Percentiles rank a stretch among this genome's conserved stretches.
Evolutionary conservation across 64 coral and sea anemone genomes (phyloP).

Genomic region (Actinia equina): DNA sequence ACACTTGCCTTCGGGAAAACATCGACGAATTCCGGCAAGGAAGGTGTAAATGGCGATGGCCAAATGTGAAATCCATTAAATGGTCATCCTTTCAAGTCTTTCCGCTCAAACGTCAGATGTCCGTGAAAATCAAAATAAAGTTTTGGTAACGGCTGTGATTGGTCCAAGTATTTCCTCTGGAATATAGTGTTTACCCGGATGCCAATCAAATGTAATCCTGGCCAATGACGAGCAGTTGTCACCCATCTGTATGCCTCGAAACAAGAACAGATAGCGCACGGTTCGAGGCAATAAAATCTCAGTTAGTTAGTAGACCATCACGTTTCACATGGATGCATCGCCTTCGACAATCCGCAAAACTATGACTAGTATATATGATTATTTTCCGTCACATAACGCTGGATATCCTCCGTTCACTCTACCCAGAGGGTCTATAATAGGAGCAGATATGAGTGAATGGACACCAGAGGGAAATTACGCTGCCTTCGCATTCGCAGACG

Average conservation of each 20-base stretch:
- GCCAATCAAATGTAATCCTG: slow-evolving; percentile 20
- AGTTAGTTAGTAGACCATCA: neutral
- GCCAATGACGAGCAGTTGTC: slow-evolving; percentile 19
- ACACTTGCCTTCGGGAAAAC: neutral
- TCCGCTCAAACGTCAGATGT: slow-evolving; percentile 18
- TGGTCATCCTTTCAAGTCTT: slow-evolving; percentile 7
- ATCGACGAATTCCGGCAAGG: neutral
- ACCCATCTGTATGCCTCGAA: neutral
- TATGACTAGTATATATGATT: slow-evolving; percentile 15
- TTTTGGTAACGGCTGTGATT: neutral
- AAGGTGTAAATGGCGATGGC: neutral
- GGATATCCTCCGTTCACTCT: neutral
- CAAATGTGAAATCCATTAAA: slow-evolving; percentile 35
- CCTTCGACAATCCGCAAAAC: neutral
- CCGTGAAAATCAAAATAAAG: slow-evolving; percentile 1
- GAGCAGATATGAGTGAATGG: neutral
- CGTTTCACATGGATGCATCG: neutral
- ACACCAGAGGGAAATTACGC: neutral
- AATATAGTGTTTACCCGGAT: neutral
- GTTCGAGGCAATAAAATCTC: neutral
- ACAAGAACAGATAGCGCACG: neutral
- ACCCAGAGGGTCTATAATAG: slow-evolving; percentile 1
- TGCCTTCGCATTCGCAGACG: neutral
- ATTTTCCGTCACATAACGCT: slow-evolving; percentile 4
- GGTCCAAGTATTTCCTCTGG: neutral